A percentile compares a stretch with the other conserved stretches of the same genome.
phyloP scores from a whole-genome alignment of 2,113 vertebrate genomes.

The Chaetops frenatus region DNA sequence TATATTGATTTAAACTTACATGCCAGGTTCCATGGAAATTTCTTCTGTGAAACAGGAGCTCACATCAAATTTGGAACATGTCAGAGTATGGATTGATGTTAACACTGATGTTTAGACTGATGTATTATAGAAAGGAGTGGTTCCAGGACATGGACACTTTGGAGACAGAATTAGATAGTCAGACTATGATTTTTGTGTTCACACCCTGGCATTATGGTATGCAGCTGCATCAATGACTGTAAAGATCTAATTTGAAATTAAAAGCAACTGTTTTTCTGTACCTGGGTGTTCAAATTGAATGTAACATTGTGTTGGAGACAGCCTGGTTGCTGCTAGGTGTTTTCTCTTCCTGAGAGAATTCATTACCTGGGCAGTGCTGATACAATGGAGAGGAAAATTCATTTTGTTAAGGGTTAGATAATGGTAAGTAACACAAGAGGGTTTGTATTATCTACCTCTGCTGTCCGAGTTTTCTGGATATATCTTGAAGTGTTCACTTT shows the following conservation, averaged over 20 bases:
- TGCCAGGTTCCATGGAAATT: neutral
- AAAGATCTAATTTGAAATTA: neutral
- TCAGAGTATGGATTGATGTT: neutral
- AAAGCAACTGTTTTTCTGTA: neutral
- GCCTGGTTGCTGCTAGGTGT: neutral
- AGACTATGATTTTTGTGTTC: neutral
- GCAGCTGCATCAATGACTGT: neutral
- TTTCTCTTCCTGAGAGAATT: neutral
- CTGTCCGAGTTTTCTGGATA: neutral
- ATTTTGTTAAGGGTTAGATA: neutral
- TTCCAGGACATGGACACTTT: neutral
- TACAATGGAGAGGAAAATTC: neutral
- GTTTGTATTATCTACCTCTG: neutral
- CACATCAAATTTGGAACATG: neutral
- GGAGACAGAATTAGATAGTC: neutral
- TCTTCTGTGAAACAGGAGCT: neutral
- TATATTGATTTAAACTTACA: neutral
- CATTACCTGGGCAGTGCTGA: neutral
- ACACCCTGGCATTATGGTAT: neutral
- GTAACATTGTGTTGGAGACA: neutral
- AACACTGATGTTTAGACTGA: neutral
- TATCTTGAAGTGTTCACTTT: neutral
- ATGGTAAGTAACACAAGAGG: neutral
- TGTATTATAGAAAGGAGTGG: accelerated
- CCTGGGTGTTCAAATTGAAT: neutral